Evolutionary conservation across 2,888 invertebrate genomes (phyloP).

Genomic region (Eugnorisma glareosa): DNA sequence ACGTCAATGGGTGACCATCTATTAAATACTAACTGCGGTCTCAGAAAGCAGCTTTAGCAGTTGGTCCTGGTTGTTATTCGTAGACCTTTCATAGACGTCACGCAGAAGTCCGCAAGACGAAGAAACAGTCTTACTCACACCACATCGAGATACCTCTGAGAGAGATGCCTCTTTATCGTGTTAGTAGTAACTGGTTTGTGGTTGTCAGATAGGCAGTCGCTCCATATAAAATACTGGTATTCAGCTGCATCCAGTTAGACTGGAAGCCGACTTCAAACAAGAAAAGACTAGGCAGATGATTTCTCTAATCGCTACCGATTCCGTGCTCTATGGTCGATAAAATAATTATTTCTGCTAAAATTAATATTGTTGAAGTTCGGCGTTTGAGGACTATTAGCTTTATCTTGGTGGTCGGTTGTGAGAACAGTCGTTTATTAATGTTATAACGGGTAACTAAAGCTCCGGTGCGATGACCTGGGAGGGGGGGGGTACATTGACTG

Average conservation of each 20-base stretch:
- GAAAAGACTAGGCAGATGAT: not conserved
- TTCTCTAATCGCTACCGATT: not conserved
- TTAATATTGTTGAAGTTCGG: not conserved
- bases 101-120: not conserved
- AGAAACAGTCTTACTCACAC: too few relatives aligned
- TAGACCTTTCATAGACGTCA: not conserved
- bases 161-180: too few relatives aligned
- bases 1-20: not conserved
- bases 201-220: not conserved
- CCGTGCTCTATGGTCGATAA: not conserved
- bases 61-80: not conserved
- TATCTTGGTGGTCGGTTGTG: not conserved
- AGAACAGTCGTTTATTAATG: not conserved
- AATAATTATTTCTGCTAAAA: conserved; percentile 2
- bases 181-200: not conserved
- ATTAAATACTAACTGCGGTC: not conserved
- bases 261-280: not conserved
- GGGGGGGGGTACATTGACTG: too few relatives aligned
- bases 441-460: not conserved
- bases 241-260: not conserved
- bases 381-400: not conserved
- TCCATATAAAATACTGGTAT: too few relatives aligned
- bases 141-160: too few relatives aligned
- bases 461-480: too few relatives aligned
- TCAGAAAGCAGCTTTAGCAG: not conserved